A percentile compares a stretch with the other conserved stretches of the same genome.
Conservation (phyloP, 2,113 vertebrate genomes). For the Machaerirhynchus nigripectus region DNA sequence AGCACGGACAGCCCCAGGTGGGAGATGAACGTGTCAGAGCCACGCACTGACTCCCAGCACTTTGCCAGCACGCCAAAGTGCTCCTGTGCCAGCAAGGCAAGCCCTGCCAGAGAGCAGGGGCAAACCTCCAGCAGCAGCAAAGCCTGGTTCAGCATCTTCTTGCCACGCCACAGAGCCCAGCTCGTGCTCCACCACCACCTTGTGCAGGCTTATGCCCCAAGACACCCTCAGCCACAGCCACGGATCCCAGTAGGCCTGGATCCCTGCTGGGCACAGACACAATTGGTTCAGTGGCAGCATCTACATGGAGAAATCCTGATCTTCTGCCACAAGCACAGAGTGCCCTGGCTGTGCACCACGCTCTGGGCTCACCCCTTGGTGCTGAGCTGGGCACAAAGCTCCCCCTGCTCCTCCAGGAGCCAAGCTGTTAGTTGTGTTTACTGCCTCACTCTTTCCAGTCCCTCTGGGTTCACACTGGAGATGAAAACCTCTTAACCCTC, state of each 20-base stretch:
- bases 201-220: not conserved
- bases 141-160: not conserved
- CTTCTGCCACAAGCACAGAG: not conserved
- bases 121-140: not conserved
- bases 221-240: not conserved
- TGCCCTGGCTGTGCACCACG: not conserved
- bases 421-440: fast-evolving
- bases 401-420: not conserved
- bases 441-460: not conserved
- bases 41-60: not conserved
- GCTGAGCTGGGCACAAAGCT: not conserved
- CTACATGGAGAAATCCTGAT: not conserved
- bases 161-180: not conserved
- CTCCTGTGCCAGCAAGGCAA: not conserved
- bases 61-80: not conserved
- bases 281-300: not conserved
- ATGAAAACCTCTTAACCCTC: not conserved
- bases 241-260: not conserved
- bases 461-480: not conserved
- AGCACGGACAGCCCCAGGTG: not conserved
- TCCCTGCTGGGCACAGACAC: not conserved
- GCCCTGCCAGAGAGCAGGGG: not conserved
- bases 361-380: not conserved
- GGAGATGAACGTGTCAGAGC: not conserved
- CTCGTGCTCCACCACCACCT: not conserved